phyloP scores from a whole-genome alignment of 2,888 invertebrate genomes.

The Oligia latruncula region DNA sequence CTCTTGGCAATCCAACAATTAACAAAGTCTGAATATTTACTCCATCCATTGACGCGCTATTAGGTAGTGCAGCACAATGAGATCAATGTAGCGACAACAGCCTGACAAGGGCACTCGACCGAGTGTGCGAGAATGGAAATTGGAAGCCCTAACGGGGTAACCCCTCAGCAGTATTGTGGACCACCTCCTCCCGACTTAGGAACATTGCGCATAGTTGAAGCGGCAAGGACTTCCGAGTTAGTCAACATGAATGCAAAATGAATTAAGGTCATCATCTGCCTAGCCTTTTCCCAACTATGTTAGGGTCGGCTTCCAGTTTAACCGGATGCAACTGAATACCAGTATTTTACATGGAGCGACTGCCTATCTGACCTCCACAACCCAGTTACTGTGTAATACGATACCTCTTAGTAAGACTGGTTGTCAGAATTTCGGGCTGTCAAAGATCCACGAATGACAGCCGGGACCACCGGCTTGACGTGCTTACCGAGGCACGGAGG shows the following conservation, averaged over 20 bases:
- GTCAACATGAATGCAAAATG: background rate
- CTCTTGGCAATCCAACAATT: constrained; percentile 20
- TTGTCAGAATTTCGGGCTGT: too few species aligned
- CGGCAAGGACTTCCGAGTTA: background rate
- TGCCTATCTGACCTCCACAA: too few species aligned
- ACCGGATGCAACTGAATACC: too few species aligned
- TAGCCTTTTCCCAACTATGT: too few species aligned
- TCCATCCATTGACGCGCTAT: constrained; percentile 11
- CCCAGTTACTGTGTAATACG: too few species aligned
- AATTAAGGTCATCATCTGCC: background rate
- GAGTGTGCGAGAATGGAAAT: constrained; percentile 11
- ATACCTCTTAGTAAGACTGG: too few species aligned
- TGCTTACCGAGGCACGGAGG: too few species aligned
- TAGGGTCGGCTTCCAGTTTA: too few species aligned
- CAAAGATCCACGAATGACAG: too few species aligned
- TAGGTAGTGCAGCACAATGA: constrained; percentile 32
- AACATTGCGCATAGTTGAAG: constrained; percentile 5
- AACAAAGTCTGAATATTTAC: constrained; percentile 11
- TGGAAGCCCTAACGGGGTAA: constrained; percentile 13
- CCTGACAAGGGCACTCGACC: constrained; percentile 13
- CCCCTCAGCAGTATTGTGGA: constrained; percentile 42
- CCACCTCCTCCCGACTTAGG: constrained; percentile 16
- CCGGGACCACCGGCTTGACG: too few species aligned
- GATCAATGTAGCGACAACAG: constrained; percentile 41
- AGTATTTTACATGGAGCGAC: too few species aligned